These are phyloP conservation scores for Thymelicus acteon DNA, from an alignment of 2,888 invertebrate species.

Conservation along the genomic window DNA sequence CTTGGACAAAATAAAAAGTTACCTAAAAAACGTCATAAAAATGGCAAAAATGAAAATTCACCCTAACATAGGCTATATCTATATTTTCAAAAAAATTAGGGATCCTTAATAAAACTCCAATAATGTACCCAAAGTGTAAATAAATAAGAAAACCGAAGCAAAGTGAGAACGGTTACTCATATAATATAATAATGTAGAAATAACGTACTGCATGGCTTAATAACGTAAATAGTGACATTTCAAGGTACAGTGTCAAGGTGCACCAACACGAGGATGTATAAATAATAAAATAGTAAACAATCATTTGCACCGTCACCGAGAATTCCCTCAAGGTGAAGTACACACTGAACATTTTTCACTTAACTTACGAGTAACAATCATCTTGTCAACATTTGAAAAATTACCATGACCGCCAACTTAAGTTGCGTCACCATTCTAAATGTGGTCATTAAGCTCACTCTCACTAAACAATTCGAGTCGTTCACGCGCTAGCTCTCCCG, in stretches of 20 bases:
- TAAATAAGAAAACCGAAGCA: too few relatives aligned
- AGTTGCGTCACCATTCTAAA: conserved; percentile 14
- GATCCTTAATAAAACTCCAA: too few relatives aligned
- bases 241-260: conserved; percentile 24
- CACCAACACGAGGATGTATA: conserved; percentile 27
- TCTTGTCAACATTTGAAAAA: conserved; percentile 74
- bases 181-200: too few relatives aligned
- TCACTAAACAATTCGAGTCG: conserved; percentile 49
- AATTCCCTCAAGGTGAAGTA: conserved; percentile 68
- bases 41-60: too few relatives aligned
- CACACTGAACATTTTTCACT: conserved; percentile 67
- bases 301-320: conserved; percentile 47
- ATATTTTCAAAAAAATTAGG: too few relatives aligned
- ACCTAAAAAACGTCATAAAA: too few relatives aligned
- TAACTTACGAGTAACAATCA: conserved; percentile 69
- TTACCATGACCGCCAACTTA: conserved; percentile 53
- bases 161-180: too few relatives aligned
- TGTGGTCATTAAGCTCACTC: conserved; percentile 54
- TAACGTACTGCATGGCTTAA: too few relatives aligned
- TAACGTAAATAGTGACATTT: neutral
- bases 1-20: too few relatives aligned
- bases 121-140: too few relatives aligned
- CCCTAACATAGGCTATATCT: too few relatives aligned
- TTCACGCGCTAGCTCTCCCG: conserved; percentile 46
- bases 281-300: conserved; percentile 29